Base-by-base conservation (phyloP, 2,113 vertebrate genomes). In the Pterophyllum scalare region DNA sequence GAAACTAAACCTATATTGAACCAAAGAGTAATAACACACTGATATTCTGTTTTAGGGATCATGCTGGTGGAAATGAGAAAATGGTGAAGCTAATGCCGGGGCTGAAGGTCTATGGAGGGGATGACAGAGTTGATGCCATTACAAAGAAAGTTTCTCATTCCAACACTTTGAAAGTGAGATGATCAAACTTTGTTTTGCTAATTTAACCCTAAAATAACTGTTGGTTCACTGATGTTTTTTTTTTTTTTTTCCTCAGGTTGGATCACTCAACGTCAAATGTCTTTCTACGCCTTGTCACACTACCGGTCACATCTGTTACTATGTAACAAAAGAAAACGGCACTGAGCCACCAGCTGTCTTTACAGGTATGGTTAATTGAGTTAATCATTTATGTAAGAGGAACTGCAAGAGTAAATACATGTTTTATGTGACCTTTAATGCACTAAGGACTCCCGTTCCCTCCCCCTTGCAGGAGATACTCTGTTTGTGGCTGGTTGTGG, bases 301-400 rank as follows among this genome's bases (percentile, higher is more conserved):
- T 1, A 98, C 97, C 1, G 98, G 98, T 74, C 98, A 99, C 93
- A 97, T 99, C 95, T 99, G 98, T 92, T 99, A 99, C 92, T 98
- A 96, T 62, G 98, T 99, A 91, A 98, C 97, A 49, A 97, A 97
- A 93, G 97, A 98, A 13, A 94, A 95, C 67, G 95, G 97, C 93
- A 92, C 96, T 0, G 97, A 99, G 88, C 96, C 97, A 0, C 97
- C 98, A 10, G 97, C 97, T 2, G 97, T 99, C 81, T 99, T 99
- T 93, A 99, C 98, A 91, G 98, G 93, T 91, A 75, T 9, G 38
- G 58, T 10, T 10, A 13, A 26, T 74, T 6, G 14, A 35, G 24
- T 79, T 3, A 38, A 28, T 2, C n/a, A 49, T 58, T 13, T 31
- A 52, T 2, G 11, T 70, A 11, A 35, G n/a, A 52, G 61, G 13